Conservation (phyloP, 2,888 invertebrate genomes). For the Plebejus melissa region DNA sequence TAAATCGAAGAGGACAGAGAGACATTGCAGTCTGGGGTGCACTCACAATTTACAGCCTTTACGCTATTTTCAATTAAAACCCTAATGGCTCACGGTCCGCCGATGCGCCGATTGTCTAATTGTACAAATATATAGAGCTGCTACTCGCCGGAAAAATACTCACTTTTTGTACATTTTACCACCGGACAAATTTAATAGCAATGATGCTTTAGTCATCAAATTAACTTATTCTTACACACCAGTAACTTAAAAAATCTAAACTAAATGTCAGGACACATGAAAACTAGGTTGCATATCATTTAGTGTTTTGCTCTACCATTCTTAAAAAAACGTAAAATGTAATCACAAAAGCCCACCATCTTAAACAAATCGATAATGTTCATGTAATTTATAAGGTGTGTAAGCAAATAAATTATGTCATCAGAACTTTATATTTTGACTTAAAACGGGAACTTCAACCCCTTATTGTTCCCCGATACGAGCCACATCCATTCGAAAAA, state of each 20-base stretch:
- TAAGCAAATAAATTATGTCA: constrained; percentile 21
- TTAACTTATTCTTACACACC: not conserved
- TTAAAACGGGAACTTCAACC: constrained; percentile 46
- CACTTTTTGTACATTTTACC: not conserved
- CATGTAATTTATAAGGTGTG: constrained; percentile 1
- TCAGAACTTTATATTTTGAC: constrained; percentile 18
- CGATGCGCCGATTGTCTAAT: constrained; percentile 76
- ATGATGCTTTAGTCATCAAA: not conserved
- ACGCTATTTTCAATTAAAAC: constrained; percentile 84
- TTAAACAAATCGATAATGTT: not conserved
- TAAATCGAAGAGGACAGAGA: constrained; percentile 44
- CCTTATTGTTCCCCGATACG: constrained; percentile 42
- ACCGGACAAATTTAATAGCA: not conserved
- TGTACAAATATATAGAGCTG: constrained; percentile 50
- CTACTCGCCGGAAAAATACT: not conserved
- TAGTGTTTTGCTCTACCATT: not conserved
- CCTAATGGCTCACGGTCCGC: constrained; percentile 81
- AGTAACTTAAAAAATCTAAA: not conserved
- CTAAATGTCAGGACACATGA: too few relatives aligned
- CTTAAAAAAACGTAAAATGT: not conserved
- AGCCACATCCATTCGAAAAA: constrained; percentile 66
- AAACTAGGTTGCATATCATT: too few relatives aligned
- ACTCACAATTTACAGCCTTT: constrained; percentile 81
- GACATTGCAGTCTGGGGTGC: constrained; percentile 50
- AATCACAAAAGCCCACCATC: not conserved